phyloP scores from a whole-genome alignment of 2,113 vertebrate species.

The Apus apus region DNA sequence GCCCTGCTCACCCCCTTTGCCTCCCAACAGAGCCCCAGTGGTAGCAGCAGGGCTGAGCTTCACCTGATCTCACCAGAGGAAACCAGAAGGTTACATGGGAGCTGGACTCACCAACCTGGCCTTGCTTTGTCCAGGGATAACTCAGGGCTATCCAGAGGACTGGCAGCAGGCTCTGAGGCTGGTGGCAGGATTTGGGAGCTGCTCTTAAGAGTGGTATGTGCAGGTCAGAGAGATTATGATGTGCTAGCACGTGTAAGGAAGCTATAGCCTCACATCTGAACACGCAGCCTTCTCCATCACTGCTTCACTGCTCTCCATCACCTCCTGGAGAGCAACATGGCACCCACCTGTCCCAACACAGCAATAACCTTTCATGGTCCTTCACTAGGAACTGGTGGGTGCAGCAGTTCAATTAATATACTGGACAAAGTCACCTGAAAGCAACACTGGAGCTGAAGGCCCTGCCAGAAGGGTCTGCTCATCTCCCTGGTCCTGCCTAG shows the following conservation, averaged over 20 bases:
- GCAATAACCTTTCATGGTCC: background rate
- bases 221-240: background rate
- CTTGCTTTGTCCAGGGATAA: background rate
- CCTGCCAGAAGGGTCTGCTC: background rate
- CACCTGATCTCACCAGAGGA: rapidly evolving
- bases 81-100: background rate
- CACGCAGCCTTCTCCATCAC: background rate
- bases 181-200: background rate
- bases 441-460: background rate
- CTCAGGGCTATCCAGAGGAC: background rate
- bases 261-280: no score
- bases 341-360: background rate
- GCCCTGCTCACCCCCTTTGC: background rate
- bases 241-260: rapidly evolving
- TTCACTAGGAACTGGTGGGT: rapidly evolving
- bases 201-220: rapidly evolving
- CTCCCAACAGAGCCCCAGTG: background rate
- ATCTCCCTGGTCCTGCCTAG: background rate
- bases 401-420: background rate
- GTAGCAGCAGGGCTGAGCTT: background rate
- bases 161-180: background rate
- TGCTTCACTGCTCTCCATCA: background rate
- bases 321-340: background rate
- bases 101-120: background rate
- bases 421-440: background rate